Conservation (phyloP, 2,113 vertebrate genomes). For the Chaetorhynchus papuensis region DNA sequence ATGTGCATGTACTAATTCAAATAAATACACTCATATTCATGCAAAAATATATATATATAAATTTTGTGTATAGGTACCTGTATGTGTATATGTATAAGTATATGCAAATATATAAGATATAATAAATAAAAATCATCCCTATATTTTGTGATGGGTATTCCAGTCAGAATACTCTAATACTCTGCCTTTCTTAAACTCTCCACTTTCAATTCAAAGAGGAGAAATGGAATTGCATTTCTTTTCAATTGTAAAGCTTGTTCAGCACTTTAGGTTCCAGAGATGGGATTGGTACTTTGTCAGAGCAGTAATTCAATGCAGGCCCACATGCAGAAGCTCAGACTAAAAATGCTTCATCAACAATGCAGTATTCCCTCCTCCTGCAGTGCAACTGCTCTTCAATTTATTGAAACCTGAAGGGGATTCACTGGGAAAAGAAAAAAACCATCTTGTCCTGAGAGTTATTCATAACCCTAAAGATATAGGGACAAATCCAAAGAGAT, state of each 20-base stretch:
- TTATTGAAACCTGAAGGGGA: background rate
- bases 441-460: background rate
- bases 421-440: background rate
- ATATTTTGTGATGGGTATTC: background rate
- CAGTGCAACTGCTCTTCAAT: background rate
- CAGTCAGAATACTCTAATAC: background rate
- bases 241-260: background rate
- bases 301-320: background rate
- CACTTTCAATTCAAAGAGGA: background rate
- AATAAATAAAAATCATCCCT: background rate
- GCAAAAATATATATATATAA: background rate
- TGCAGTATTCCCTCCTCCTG: background rate
- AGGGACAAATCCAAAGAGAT: background rate
- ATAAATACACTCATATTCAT: background rate
- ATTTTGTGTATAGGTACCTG: no score
- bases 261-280: background rate
- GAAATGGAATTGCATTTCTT: background rate
- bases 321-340: background rate
- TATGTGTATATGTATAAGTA: background rate
- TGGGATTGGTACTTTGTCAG: background rate
- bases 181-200: background rate
- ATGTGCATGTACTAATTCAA: background rate
- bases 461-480: background rate
- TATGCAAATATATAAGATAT: background rate
- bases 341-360: background rate